Evolutionary conservation across 2,888 invertebrate species (phyloP).

Genomic region (Synanthedon myopaeformis): DNA sequence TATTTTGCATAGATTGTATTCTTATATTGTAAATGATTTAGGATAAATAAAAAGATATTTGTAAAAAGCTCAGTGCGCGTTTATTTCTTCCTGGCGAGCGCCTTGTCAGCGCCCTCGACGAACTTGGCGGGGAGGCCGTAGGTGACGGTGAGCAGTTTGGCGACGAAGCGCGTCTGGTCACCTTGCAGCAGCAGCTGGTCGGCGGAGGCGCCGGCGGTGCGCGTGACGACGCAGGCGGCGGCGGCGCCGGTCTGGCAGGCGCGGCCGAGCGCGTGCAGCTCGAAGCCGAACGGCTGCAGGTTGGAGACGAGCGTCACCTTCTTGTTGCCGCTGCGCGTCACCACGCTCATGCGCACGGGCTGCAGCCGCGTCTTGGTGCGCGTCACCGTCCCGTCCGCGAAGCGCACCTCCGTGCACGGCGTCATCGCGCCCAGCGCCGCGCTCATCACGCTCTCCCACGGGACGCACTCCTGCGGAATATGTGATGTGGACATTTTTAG

Average conservation of each 20-base stretch:
- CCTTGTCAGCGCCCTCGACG: constrained; percentile 80
- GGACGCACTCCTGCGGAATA: constrained; percentile 51
- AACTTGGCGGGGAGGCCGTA: constrained; percentile 82
- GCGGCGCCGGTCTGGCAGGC: constrained; percentile 88
- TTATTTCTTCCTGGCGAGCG: constrained; percentile 75
- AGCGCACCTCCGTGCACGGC: constrained; percentile 74
- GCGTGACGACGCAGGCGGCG: constrained; percentile 85
- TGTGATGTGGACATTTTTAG: too few relatives aligned
- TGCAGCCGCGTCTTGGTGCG: constrained; percentile 77
- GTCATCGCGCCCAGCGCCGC: constrained; percentile 78
- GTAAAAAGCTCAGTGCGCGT: constrained; percentile 14
- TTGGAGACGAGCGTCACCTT: constrained; percentile 93
- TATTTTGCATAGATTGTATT: constrained; percentile 3
- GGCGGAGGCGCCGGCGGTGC: constrained; percentile 76
- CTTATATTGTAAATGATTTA: constrained; percentile 5
- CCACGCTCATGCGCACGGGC: constrained; percentile 81
- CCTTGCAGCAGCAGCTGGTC: constrained; percentile 91
- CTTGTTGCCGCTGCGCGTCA: constrained; percentile 86
- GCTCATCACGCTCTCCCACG: constrained; percentile 79
- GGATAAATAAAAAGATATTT: constrained; percentile 10
- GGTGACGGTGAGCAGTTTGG: constrained; percentile 74
- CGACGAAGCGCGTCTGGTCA: constrained; percentile 72
- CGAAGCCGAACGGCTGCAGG: constrained; percentile 88
- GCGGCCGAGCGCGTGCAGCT: constrained; percentile 81
- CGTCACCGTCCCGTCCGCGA: constrained; percentile 54